Percentiles rank a stretch among this genome's conserved stretches.
phyloP scores from a whole-genome alignment of 2,888 invertebrate genomes.

The Colostygia pectinataria region DNA sequence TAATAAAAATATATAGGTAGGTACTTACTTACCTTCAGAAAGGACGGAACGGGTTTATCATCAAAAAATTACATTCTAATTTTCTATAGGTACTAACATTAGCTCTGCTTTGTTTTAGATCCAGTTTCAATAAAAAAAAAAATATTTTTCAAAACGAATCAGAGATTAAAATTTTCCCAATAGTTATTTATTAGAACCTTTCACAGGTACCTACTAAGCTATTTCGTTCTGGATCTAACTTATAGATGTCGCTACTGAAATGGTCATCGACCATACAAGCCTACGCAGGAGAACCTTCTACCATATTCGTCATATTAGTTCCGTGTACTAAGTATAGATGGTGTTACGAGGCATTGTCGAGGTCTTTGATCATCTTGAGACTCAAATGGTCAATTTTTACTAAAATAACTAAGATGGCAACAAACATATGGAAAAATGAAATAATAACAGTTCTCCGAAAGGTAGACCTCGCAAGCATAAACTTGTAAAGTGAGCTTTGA shows the following conservation, averaged over 20 bases:
- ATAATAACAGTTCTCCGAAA: too few relatives aligned
- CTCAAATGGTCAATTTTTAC: neutral
- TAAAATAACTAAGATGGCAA: slow-evolving; percentile 12
- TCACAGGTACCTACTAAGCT: neutral
- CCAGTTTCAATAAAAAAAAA: too few relatives aligned
- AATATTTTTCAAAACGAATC: too few relatives aligned
- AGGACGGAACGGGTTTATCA: too few relatives aligned
- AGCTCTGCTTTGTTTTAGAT: too few relatives aligned
- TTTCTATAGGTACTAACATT: too few relatives aligned
- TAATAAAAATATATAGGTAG: too few relatives aligned
- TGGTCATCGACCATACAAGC: slow-evolving; percentile 46
- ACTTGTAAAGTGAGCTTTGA: too few relatives aligned
- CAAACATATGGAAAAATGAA: neutral
- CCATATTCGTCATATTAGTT: slow-evolving; percentile 9
- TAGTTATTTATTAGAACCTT: neutral
- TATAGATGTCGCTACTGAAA: slow-evolving; percentile 47
- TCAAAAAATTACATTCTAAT: too few relatives aligned
- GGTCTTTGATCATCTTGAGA: slow-evolving; percentile 7
- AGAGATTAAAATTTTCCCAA: too few relatives aligned
- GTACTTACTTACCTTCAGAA: too few relatives aligned
- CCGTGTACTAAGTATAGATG: slow-evolving; percentile 14
- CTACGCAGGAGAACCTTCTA: slow-evolving; percentile 20
- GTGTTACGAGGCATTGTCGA: slow-evolving; percentile 5
- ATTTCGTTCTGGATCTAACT: slow-evolving; percentile 5
- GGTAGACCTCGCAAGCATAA: too few relatives aligned